Evolutionary conservation across 2,888 invertebrate genomes (phyloP), one percentile per base, ranked within the genome.

Genomic region (Pteria penguin): DNA sequence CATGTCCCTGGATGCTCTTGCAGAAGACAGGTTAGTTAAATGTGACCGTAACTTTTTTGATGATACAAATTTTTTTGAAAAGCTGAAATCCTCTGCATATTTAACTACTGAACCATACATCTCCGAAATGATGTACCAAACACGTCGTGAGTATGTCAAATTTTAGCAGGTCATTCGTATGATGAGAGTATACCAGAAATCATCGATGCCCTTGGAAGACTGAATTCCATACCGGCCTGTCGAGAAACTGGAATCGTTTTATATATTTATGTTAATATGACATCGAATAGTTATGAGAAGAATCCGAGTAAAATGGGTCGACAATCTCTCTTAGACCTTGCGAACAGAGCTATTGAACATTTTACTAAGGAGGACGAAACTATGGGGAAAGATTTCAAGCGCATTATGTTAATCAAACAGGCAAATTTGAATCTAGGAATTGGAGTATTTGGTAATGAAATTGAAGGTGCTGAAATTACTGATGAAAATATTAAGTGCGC

Each of bases 181-280:
- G 73, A 78, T 18, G 68, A 72, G 2, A 76, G 76, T 27, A 66
- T 76, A 14, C 75, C 76, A 8, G 67, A 72, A 45, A 33, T 81
- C 8, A 69, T 79, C 27, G 70, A 75, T 14, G 80, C 81, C 3
- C 75, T 79, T 33, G 71, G 78, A 18, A 75, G 76, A 29, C 69
- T 76, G 0, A 74, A 78, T 22, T 27, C 73, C 11, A 66, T 82
- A 1, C 62, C 65, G 8, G 77, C 80, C 4, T 79, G 83, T 67
- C 81, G 76, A 32, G 78, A 79, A 57, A 79, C 81, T 2, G 83
- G 83, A 11, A 75, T 83, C 61, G 81, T 83, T 14, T 72, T 73
- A 26, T 83, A 83, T 66, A 81, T 83, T 26, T 75, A 80, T 57
- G 75, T 77, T 2, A 83, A 83, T 54, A 67, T 83, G 45, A 33